Conservation (phyloP, 2,113 vertebrate genomes). For the Scomber scombrus region DNA sequence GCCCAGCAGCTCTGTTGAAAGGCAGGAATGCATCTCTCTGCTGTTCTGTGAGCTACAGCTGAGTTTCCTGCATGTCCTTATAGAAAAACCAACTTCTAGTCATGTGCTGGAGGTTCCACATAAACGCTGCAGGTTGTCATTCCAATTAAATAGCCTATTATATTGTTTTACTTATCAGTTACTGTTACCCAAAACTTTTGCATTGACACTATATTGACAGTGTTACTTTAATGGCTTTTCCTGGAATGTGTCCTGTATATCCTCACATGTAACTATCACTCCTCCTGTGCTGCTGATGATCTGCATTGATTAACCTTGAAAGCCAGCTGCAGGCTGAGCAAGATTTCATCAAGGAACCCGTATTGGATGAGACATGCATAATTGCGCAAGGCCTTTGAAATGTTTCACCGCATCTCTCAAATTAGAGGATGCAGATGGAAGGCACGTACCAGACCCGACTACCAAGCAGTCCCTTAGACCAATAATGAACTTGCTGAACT, state of each 20-base stretch:
- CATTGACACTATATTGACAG: not conserved
- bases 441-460: conserved; percentile 15
- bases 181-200: not conserved
- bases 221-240: not conserved
- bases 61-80: conserved; percentile 5
- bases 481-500: too few species aligned
- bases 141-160: not conserved
- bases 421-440: conserved; percentile 49
- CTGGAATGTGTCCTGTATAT: not conserved
- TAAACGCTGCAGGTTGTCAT: not conserved
- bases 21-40: conserved; percentile 73
- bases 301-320: not conserved
- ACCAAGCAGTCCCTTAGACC: too few species aligned
- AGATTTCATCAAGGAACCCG: conserved; percentile 5
- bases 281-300: conserved; percentile 1
- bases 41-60: conserved; percentile 21
- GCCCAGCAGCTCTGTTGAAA: conserved; percentile 75
- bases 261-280: not conserved
- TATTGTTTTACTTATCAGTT: not conserved
- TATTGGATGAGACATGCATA: not conserved
- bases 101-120: not conserved
- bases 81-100: not conserved
- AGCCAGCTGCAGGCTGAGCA: conserved; percentile 17
- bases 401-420: conserved; percentile 21
- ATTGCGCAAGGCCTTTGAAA: conserved; percentile 25